A percentile compares a stretch with the other conserved stretches of the same genome.
Evolutionary conservation across 1,140 invertebrate genomes (phyloP).

Genomic region (Listronotus bonariensis): DNA sequence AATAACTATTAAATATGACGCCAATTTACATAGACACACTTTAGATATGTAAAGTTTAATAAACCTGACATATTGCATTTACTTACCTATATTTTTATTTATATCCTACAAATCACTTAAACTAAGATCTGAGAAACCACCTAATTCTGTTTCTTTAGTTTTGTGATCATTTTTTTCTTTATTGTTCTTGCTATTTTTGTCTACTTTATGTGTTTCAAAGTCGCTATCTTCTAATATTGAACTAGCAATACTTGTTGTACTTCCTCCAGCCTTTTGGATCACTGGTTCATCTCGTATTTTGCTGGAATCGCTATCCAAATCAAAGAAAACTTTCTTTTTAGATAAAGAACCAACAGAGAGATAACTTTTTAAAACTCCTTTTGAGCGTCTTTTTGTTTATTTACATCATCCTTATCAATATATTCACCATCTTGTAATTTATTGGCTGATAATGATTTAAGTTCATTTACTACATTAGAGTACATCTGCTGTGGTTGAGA

Average conservation of each 20-base stretch:
- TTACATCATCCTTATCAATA: slow-evolving; percentile 21
- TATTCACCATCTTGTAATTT: slow-evolving; percentile 12
- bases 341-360: slow-evolving; percentile 39
- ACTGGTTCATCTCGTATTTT: slow-evolving; percentile 2
- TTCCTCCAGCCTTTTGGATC: slow-evolving; percentile 38
- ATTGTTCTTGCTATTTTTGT: neutral
- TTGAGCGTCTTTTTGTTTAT: slow-evolving; percentile 27
- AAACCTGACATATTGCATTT: no score
- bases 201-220: slow-evolving; percentile 3
- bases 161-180: slow-evolving; percentile 2
- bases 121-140: slow-evolving; percentile 42
- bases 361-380: slow-evolving; percentile 45
- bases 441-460: slow-evolving; percentile 22
- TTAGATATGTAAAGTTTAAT: no score
- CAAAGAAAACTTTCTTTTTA: slow-evolving; percentile 52
- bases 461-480: slow-evolving; percentile 33
- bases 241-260: slow-evolving; percentile 45
- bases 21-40: no score
- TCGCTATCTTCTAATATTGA: slow-evolving; percentile 39
- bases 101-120: slow-evolving; percentile 30
- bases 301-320: slow-evolving; percentile 43
- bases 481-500: slow-evolving; percentile 7
- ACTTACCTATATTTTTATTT: no score
- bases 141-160: slow-evolving; percentile 28
- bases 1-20: no score